Conservation (phyloP, 2,113 vertebrate genomes). For the Gallinago undulata region DNA sequence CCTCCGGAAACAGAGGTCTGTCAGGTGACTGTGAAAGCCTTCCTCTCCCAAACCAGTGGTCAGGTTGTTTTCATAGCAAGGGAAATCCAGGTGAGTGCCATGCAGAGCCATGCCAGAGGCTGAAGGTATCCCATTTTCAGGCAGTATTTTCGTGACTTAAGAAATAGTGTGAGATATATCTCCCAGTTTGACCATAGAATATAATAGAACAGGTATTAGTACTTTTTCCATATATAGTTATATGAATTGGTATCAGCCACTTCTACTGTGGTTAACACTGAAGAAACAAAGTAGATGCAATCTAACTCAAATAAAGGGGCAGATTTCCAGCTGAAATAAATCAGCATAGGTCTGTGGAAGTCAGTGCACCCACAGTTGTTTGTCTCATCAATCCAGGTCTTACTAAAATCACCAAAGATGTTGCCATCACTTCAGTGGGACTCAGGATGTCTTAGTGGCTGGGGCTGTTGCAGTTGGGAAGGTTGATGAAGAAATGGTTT, state of each 20-base stretch:
- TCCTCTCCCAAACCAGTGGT: slow-evolving; percentile 75
- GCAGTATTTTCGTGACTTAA: slow-evolving; percentile 65
- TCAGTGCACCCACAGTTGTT: not conserved
- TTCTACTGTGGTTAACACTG: not conserved
- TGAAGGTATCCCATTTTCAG: slow-evolving; percentile 40
- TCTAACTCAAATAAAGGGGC: not conserved
- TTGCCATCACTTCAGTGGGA: not conserved
- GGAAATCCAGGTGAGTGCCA: slow-evolving; percentile 66
- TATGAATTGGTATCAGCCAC: not conserved
- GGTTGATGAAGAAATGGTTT: not conserved
- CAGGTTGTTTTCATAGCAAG: slow-evolving; percentile 77
- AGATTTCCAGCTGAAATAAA: not conserved
- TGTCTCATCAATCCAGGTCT: not conserved
- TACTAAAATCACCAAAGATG: not conserved
- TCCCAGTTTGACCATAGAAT: not conserved
- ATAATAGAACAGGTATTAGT: not conserved
- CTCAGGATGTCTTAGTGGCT: not conserved
- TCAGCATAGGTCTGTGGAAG: not conserved
- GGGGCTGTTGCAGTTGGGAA: not conserved
- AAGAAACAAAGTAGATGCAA: not conserved
- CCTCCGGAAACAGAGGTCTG: slow-evolving; percentile 76
- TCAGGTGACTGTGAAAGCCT: slow-evolving; percentile 78
- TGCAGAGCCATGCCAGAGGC: slow-evolving; percentile 39
- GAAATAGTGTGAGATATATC: not conserved
- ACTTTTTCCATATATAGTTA: not conserved